Evolutionary conservation across 2,888 invertebrate genomes (phyloP), one percentile per base, ranked within the genome.

Genomic region (Sialis lutaria): DNA sequence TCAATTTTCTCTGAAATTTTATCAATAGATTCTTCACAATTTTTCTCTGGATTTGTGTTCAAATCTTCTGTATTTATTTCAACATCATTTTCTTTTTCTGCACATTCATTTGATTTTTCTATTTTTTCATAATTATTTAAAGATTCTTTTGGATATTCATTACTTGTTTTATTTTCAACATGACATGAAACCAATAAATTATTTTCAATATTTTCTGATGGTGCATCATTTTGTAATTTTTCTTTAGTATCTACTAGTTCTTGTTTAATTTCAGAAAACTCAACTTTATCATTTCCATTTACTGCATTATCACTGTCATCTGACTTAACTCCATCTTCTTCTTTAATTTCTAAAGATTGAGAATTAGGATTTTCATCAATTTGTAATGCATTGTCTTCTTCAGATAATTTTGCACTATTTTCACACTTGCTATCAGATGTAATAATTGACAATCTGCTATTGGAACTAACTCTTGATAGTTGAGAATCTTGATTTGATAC

Each of bases 401-500:
- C 64, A 34, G 65, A 65, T 0, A 64, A 63, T 5, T 64, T 64
- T 46, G 64, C 63, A 22, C 22, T 22, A 22, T 22, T 22, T 22
- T 22, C 22, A 22, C 22, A 22, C 2, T 64, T 67, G 8, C 68
- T 67, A 46, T 72, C 72, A 37, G 69, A 69, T 1, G 68, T 69
- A 3, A 70, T 67, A 42, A 69, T 68, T 0, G 74, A 75, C 32
- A 74, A 56, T 13, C 67, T 66, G 48, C 74, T 75, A 49, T 75
- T 73, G 5, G 74, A 76, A 30, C 77, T 77, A 12, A 77, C 74
- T 58, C 74, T 74, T 1, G 77, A 77, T 1, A 75, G 58, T 44
- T 75, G 72, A 0, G 77, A 75, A 50, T 80, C 75, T 50, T 79
- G 77, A 55, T 67, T 69, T 1, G 64, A 62, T 33, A 62, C 56